Conservation (phyloP, 2,888 invertebrate species). For the Epirrhoe alternata region DNA sequence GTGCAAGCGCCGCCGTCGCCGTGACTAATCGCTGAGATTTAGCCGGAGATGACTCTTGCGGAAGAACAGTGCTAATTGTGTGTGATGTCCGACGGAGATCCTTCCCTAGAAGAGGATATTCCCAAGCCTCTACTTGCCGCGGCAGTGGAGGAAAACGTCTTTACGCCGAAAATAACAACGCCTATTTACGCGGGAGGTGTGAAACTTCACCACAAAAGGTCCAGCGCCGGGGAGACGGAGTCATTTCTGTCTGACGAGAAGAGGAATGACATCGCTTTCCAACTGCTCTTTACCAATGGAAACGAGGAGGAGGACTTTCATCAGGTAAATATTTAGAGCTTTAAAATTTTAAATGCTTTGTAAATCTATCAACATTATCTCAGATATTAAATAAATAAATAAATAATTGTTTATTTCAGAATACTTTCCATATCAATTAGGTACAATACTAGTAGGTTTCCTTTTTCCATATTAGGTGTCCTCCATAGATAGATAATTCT, state of each 20-base stretch:
- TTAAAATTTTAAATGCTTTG: background rate
- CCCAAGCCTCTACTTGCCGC: slow-evolving; percentile 73
- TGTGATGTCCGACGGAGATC: slow-evolving; percentile 84
- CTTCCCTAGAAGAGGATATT: slow-evolving; percentile 80
- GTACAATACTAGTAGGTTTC: no score
- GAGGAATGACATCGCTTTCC: slow-evolving; percentile 76
- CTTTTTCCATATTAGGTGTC: background rate
- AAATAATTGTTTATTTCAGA: no score
- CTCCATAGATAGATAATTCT: no score
- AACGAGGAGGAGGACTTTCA: slow-evolving; percentile 69
- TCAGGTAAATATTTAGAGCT: slow-evolving; percentile 54
- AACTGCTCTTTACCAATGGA: slow-evolving; percentile 76
- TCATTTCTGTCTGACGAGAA: slow-evolving; percentile 75
- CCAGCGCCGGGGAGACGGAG: slow-evolving; percentile 72
- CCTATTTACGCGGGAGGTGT: slow-evolving; percentile 75
- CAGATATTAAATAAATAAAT: no score
- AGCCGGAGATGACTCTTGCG: slow-evolving; percentile 40
- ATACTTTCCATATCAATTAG: no score
- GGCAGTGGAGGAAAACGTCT: slow-evolving; percentile 74
- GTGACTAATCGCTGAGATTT: slow-evolving; percentile 48
- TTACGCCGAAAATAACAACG: slow-evolving; percentile 77
- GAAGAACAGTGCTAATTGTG: slow-evolving; percentile 45
- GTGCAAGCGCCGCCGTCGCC: slow-evolving; percentile 5
- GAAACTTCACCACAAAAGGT: slow-evolving; percentile 70
- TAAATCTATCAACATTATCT: background rate